Evolutionary conservation across 2,113 vertebrate species (phyloP), one percentile per base, ranked within the genome.

Genomic region (Apteryx mantelli): DNA sequence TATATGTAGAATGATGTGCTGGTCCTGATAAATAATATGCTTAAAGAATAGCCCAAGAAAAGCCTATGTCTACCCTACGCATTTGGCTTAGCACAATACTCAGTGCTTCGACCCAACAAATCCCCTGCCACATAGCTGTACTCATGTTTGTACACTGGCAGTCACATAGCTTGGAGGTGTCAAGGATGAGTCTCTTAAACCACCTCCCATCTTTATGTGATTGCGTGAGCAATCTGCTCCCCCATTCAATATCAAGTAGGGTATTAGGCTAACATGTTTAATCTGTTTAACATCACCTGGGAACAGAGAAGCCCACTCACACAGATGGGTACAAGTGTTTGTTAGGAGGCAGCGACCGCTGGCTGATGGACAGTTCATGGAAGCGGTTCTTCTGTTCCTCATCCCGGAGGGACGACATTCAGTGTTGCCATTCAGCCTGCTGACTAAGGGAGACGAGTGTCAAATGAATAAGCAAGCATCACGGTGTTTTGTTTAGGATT

Each of bases 391-490:
- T 58, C 28, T 77, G 21, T 42, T 42, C 10, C 38, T 19, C 14
- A 19, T 34, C 52, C 60, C 80, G 26, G 4, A 0, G 56, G 56
- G 56, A 34, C 17, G 5, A 19, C 32, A 50, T 64, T 55, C 2
- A 11, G 44, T 36, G 24, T 40, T 82, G 78, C 66, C 71, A 26
- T 65, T 86, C 93, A 48, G 48, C 69, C 38, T 74, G 91, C 89
- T 95, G 95, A 91, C 78, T 88, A 77, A 83, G 53, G 88, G 55
- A 89, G 75, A 78, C 25, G 6, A 86, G 50, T 88, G 75, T 30
- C 89, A 88, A 88, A 91, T 5, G 86, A 89, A 80, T 69, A 63
- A 95, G 55, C 84, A 91, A 55, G 91, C 82, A 75, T 42, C 64
- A 34, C 2, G 0, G 32, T 66, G 46, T 80, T 88, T 89, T 83